Conservation (phyloP, 2,888 invertebrate species). For the Chouioia cunea region DNA sequence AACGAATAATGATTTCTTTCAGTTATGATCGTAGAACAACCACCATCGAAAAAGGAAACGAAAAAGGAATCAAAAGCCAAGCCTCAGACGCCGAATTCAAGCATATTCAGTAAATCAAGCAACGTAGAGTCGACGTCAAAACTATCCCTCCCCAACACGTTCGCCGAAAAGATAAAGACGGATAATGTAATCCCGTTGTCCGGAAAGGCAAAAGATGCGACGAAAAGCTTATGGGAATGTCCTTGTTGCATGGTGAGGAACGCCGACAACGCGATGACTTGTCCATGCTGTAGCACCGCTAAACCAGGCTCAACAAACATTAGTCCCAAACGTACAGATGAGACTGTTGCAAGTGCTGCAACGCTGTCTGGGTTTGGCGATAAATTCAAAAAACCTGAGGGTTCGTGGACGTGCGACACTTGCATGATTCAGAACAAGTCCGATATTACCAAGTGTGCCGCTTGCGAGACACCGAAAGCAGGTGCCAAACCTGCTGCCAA, state of each 20-base stretch:
- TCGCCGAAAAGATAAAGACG: background rate
- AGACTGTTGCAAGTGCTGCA: conserved; percentile 18
- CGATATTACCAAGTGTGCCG: conserved; percentile 69
- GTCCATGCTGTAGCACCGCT: conserved; percentile 72
- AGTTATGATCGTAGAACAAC: background rate
- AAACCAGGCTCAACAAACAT: conserved; percentile 57
- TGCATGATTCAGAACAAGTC: conserved; percentile 73
- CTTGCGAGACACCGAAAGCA: conserved; percentile 62
- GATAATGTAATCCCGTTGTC: background rate
- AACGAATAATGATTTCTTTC: background rate
- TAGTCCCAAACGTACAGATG: background rate
- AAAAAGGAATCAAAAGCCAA: background rate
- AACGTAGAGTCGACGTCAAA: background rate
- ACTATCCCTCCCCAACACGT: background rate
- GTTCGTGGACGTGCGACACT: conserved; percentile 73
- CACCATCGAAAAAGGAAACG: background rate
- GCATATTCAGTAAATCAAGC: conserved; percentile 12
- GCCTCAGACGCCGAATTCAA: background rate
- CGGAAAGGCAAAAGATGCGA: background rate
- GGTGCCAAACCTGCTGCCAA: conserved; percentile 37
- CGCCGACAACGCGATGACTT: conserved; percentile 66
- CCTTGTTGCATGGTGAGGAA: conserved; percentile 75
- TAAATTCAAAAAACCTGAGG: conserved; percentile 66
- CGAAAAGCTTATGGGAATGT: conserved; percentile 76
- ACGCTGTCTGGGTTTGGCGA: conserved; percentile 57